Evolutionary conservation across 2,888 invertebrate genomes (phyloP).

Genomic region (Drosophila putrida): DNA sequence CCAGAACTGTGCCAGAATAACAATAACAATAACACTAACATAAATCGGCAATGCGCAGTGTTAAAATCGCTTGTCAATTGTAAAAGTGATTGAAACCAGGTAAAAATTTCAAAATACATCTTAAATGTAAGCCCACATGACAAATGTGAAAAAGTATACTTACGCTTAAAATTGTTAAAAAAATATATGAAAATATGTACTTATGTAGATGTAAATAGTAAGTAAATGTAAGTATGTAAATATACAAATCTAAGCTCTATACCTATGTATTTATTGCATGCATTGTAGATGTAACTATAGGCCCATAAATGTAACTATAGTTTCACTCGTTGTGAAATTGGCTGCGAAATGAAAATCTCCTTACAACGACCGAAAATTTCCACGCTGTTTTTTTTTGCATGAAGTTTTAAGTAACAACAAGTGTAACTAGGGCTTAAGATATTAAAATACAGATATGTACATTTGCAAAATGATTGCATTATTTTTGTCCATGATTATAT

Average conservation of each 20-base stretch:
- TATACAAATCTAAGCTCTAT: too few relatives aligned
- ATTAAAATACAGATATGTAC: background rate
- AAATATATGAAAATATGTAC: background rate
- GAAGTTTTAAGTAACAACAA: too few relatives aligned
- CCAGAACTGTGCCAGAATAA: conserved; percentile 13
- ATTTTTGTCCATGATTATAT: conserved; percentile 1
- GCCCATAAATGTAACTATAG: too few relatives aligned
- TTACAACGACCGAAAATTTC: too few relatives aligned
- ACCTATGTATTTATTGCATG: too few relatives aligned
- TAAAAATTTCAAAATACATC: conserved; percentile 20
- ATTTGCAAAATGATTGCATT: background rate
- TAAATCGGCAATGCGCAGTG: conserved; percentile 46
- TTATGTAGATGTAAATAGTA: too few relatives aligned
- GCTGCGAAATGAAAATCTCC: too few relatives aligned
- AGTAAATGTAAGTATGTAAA: too few relatives aligned
- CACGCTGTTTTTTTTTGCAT: too few relatives aligned
- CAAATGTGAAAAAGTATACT: background rate
- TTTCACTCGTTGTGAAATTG: too few relatives aligned
- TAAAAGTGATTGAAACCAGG: conserved; percentile 23
- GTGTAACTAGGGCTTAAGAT: too few relatives aligned
- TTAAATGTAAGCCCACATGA: background rate
- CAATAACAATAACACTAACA: conserved; percentile 16
- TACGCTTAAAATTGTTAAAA: background rate
- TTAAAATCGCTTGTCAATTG: conserved; percentile 33
- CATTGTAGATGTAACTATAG: too few relatives aligned